These are phyloP conservation scores for Plusia festucae DNA, from an alignment of 2,888 invertebrate species.

Conservation along the genomic window DNA sequence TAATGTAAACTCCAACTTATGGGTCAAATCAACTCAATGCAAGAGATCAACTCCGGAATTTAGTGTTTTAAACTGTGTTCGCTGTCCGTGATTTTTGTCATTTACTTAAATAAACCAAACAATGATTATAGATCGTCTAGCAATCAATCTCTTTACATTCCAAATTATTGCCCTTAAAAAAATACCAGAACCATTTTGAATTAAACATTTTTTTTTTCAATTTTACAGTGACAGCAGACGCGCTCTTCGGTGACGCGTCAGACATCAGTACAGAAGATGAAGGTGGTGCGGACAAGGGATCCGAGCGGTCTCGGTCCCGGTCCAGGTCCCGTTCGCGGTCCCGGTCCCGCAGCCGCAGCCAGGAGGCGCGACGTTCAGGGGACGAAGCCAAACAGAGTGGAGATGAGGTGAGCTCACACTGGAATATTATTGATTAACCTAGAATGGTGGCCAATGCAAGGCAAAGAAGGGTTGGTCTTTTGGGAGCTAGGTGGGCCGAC, in stretches of 20 bases:
- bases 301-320: conserved; percentile 62
- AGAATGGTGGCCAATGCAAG: background rate
- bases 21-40: too few relatives aligned
- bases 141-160: too few relatives aligned
- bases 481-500: too few relatives aligned
- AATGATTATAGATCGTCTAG: too few relatives aligned
- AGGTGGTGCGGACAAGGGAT: conserved; percentile 79
- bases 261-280: conserved; percentile 97
- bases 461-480: too few relatives aligned
- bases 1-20: too few relatives aligned
- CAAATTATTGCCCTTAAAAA: too few relatives aligned
- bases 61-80: too few relatives aligned
- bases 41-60: too few relatives aligned
- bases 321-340: conserved; percentile 68
- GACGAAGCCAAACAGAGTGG: conserved; percentile 85
- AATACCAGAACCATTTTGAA: too few relatives aligned
- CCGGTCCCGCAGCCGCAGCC: conserved; percentile 74
- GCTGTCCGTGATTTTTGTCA: too few relatives aligned
- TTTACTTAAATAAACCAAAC: too few relatives aligned
- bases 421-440: background rate
- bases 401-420: conserved; percentile 72
- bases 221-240: conserved; percentile 92
- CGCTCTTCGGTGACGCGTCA: conserved; percentile 97
- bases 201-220: background rate
- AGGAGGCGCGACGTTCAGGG: conserved; percentile 81